Evolutionary conservation across 2,113 vertebrate genomes (phyloP).

Genomic region (Siniperca knerii): DNA sequence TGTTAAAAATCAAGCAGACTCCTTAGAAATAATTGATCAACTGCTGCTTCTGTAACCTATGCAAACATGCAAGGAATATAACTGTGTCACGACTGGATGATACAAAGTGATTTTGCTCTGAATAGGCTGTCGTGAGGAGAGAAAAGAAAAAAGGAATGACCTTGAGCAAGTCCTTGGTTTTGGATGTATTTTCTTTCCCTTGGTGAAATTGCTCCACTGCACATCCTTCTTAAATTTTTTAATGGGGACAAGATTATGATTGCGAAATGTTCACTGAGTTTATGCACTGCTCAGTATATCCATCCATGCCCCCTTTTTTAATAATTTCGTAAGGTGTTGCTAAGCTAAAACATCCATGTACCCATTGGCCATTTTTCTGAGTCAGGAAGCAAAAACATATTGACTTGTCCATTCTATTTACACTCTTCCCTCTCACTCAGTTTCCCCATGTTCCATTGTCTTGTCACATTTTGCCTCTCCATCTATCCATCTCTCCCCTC

Average conservation of each 20-base stretch:
- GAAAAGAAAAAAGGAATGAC: constrained; percentile 51
- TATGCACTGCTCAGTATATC: constrained; percentile 36
- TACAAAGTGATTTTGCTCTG: constrained; percentile 31
- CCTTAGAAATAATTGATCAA: constrained; percentile 9
- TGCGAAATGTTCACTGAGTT: constrained; percentile 32
- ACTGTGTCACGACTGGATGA: constrained; percentile 13
- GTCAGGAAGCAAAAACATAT: constrained; percentile 53
- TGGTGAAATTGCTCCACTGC: constrained; percentile 45
- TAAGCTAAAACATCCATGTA: constrained; percentile 28
- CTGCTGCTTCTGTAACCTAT: constrained; percentile 2
- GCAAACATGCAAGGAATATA: constrained; percentile 14
- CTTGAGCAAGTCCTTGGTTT: constrained; percentile 67
- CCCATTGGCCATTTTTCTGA: constrained; percentile 21
- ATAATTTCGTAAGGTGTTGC: constrained; percentile 43
- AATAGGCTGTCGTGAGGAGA: constrained; percentile 30
- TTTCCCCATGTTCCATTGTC: constrained; percentile 48
- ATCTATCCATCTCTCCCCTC: constrained; percentile 41
- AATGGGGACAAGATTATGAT: constrained; percentile 51
- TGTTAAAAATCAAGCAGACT: background rate
- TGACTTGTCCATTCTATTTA: constrained; percentile 52
- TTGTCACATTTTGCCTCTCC: constrained; percentile 49
- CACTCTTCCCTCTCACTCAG: constrained; percentile 26
- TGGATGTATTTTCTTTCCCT: constrained; percentile 53
- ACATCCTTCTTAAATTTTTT: constrained; percentile 61
- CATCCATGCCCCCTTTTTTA: constrained; percentile 5